phyloP scores from a whole-genome alignment of 2,888 invertebrate species.

The Aphrophora alni region DNA sequence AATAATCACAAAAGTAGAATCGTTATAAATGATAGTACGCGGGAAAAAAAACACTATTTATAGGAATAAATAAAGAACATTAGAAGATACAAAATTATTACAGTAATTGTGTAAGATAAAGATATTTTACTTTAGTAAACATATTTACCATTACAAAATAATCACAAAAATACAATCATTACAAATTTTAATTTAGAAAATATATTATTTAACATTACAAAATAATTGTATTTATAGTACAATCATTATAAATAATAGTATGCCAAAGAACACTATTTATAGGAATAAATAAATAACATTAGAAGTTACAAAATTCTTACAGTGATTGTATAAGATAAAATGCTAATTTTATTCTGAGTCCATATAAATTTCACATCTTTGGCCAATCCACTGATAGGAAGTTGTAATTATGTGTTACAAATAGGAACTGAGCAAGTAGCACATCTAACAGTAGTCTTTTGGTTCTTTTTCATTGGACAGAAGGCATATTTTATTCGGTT shows the following conservation, averaged over 20 bases:
- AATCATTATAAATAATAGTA: too few relatives aligned
- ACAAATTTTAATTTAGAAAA: neutral
- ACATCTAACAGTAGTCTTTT: neutral
- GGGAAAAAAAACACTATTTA: too few relatives aligned
- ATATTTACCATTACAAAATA: too few relatives aligned
- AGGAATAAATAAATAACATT: too few relatives aligned
- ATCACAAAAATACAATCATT: neutral
- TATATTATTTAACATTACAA: neutral
- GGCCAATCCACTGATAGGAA: neutral
- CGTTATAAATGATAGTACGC: too few relatives aligned
- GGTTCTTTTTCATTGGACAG: neutral
- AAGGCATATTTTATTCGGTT: too few relatives aligned
- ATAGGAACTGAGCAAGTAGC: neutral
- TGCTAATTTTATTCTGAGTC: neutral
- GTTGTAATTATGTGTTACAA: neutral
- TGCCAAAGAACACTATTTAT: too few relatives aligned
- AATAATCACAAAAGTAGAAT: too few relatives aligned
- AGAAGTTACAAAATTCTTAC: neutral
- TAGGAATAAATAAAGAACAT: too few relatives aligned
- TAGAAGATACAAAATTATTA: too few relatives aligned
- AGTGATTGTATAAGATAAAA: neutral
- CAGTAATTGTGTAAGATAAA: too few relatives aligned
- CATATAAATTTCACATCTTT: neutral
- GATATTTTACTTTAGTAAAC: too few relatives aligned
- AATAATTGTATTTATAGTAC: neutral